These are phyloP conservation scores for Choristoneura rosaceana DNA, from an alignment of 2,888 invertebrate genomes.

Conservation along the genomic window DNA sequence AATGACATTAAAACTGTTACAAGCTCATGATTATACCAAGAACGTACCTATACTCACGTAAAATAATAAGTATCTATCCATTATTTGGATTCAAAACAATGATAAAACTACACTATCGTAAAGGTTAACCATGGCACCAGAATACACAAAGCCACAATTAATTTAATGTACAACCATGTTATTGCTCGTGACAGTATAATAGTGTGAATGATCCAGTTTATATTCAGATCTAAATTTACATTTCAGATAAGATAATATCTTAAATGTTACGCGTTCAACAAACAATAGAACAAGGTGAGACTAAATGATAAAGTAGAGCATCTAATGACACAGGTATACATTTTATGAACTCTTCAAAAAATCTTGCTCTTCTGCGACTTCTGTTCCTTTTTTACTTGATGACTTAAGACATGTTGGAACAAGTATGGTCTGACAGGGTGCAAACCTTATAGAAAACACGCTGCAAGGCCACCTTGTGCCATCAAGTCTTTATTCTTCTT, in stretches of 20 bases:
- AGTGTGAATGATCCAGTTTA: conserved; percentile 31
- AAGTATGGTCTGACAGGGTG: conserved; percentile 87
- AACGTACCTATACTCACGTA: conserved; percentile 4
- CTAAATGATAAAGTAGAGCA: conserved; percentile 1
- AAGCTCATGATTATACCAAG: background rate
- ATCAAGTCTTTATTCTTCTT: conserved; percentile 59
- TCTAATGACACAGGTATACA: background rate
- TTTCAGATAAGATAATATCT: conserved; percentile 4
- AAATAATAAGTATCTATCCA: background rate
- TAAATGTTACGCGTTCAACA: conserved; percentile 7
- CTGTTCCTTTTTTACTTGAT: conserved; percentile 46
- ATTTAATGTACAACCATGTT: background rate
- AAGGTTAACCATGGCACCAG: background rate
- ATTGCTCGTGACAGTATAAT: conserved; percentile 20
- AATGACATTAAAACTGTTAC: background rate
- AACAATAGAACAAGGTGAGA: conserved; percentile 4
- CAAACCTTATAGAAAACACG: conserved; percentile 84
- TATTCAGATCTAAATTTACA: conserved; percentile 5
- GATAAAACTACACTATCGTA: background rate
- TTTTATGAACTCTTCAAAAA: conserved; percentile 35
- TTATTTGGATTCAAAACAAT: background rate
- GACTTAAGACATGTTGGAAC: conserved; percentile 72
- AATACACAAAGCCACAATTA: background rate
- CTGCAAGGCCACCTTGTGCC: conserved; percentile 86
- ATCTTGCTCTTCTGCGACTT: conserved; percentile 26